Conservation (phyloP, 2,797 vertebrate genomes). For the Pangasius djambal region DNA sequence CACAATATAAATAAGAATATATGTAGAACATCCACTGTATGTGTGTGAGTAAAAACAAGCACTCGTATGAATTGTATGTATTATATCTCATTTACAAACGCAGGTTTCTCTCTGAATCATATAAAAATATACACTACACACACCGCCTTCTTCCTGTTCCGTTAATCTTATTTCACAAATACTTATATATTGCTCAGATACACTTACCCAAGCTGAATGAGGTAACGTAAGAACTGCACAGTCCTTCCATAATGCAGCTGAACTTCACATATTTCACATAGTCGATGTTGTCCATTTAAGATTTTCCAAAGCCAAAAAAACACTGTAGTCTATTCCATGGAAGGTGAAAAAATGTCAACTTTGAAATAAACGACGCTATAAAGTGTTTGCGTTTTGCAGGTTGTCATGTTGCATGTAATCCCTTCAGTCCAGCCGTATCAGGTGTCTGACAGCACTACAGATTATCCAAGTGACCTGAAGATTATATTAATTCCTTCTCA, state of each 20-base stretch:
- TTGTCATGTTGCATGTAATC: slow-evolving; percentile 28
- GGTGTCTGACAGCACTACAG: slow-evolving; percentile 36
- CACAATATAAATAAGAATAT: neutral
- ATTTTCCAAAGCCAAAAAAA: neutral
- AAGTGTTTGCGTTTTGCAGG: slow-evolving; percentile 11
- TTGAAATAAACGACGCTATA: neutral
- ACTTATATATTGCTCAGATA: neutral
- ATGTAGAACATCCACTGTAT: neutral
- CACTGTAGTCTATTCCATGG: neutral
- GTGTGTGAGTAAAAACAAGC: neutral
- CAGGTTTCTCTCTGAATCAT: neutral
- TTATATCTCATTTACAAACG: neutral
- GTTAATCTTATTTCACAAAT: neutral
- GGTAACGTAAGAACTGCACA: neutral
- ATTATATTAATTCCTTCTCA: slow-evolving; percentile 49
- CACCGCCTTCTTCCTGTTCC: neutral
- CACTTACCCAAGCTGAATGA: slow-evolving; percentile 27
- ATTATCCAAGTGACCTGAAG: slow-evolving; percentile 43
- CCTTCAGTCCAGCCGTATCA: slow-evolving; percentile 36
- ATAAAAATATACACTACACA: neutral
- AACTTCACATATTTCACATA: slow-evolving; percentile 6
- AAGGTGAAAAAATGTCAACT: neutral
- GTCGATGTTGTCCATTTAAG: neutral
- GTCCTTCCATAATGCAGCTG: neutral
- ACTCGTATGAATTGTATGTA: neutral